A percentile compares a stretch with the other conserved stretches of the same genome.
Evolutionary conservation across 2,113 vertebrate genomes (phyloP).

Genomic region (Acinonyx jubatus): DNA sequence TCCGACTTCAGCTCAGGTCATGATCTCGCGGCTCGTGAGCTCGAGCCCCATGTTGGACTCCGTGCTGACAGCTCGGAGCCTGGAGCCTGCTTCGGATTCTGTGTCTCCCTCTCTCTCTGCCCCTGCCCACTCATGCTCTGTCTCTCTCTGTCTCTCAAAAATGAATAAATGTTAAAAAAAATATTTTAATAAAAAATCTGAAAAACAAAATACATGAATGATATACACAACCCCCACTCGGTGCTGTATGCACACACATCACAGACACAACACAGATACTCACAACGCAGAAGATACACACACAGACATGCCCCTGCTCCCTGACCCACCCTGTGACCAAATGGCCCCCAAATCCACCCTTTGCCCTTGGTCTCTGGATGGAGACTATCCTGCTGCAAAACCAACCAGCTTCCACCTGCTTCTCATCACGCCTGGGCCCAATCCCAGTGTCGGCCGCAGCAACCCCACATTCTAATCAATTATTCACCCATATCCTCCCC

Average conservation of each 20-base stretch:
- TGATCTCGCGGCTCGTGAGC: too few species aligned
- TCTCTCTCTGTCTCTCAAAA: too few species aligned
- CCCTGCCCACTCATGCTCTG: too few species aligned
- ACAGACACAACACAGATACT: neutral
- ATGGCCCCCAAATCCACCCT: neutral
- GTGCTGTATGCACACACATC: accelerated
- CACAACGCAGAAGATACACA: neutral
- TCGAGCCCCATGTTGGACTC: too few species aligned
- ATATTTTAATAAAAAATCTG: too few species aligned
- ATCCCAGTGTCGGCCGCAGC: neutral
- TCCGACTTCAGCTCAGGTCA: too few species aligned
- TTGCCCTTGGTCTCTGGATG: neutral
- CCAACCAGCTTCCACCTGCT: neutral
- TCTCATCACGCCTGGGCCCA: accelerated
- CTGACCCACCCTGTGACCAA: neutral
- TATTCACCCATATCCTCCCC: neutral
- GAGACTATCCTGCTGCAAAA: neutral
- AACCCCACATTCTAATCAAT: accelerated
- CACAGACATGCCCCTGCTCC: neutral
- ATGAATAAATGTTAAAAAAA: too few species aligned
- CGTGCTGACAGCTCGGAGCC: too few species aligned
- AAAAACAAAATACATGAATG: neutral
- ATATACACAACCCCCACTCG: neutral
- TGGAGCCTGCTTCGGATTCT: too few species aligned
- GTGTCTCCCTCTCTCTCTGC: too few species aligned